A percentile compares a stretch with the other conserved stretches of the same genome.
Conservation (phyloP, 2,797 vertebrate genomes). For the Myotis myotis region DNA sequence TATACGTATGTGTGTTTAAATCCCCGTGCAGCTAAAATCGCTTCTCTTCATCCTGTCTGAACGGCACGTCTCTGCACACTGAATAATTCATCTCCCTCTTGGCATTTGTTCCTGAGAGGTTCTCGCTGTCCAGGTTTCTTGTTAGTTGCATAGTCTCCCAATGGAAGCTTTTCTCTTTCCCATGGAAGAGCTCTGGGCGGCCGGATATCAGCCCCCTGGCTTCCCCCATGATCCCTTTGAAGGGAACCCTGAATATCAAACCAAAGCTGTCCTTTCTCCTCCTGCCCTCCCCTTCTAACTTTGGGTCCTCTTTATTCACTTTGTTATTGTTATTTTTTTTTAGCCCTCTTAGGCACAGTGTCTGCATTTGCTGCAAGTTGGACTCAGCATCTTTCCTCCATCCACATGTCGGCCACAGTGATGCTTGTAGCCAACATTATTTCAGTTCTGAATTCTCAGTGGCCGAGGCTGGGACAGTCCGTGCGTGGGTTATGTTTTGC, state of each 20-base stretch:
- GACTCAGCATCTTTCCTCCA: neutral
- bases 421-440: neutral
- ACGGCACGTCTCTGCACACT: conserved; percentile 67
- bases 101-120: conserved; percentile 65
- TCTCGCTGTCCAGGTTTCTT: conserved; percentile 70
- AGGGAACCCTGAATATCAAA: neutral
- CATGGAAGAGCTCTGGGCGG: neutral
- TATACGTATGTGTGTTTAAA: neutral
- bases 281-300: neutral
- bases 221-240: neutral
- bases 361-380: neutral
- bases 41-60: conserved; percentile 57
- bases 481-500: neutral
- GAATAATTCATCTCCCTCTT: conserved; percentile 75
- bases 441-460: neutral
- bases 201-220: neutral
- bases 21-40: conserved; percentile 27
- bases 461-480: neutral
- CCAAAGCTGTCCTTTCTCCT: neutral
- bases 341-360: neutral
- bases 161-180: conserved; percentile 46
- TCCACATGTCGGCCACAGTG: neutral
- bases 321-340: neutral
- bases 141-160: neutral
- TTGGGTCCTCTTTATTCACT: neutral